These are phyloP conservation scores for Paramuricea clavata DNA, from an alignment of 92 coral and sea anemone species.

Conservation along the genomic window DNA sequence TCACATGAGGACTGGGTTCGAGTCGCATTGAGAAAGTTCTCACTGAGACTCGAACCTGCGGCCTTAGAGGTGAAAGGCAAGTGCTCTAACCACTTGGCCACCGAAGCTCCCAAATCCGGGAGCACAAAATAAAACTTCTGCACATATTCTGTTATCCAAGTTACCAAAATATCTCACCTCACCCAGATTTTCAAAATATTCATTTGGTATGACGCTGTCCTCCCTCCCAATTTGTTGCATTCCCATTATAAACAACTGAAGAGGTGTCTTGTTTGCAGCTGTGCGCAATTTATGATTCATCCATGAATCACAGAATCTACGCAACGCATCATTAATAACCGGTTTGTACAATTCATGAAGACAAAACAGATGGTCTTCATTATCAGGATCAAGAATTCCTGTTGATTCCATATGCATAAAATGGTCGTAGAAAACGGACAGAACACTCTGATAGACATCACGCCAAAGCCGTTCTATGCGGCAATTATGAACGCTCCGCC, in stretches of 20 bases:
- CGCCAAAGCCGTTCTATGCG: slow-evolving; percentile 60
- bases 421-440: slow-evolving; percentile 54
- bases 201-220: slow-evolving; percentile 53
- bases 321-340: slow-evolving; percentile 35
- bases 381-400: slow-evolving; percentile 32
- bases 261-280: slow-evolving; percentile 64
- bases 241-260: slow-evolving; percentile 75
- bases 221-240: slow-evolving; percentile 76
- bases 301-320: slow-evolving; percentile 51
- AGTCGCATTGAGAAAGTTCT: no score
- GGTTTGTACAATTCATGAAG: slow-evolving; percentile 53
- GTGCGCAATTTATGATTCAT: slow-evolving; percentile 65
- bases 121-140: not conserved
- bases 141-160: not conserved
- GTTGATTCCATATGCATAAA: slow-evolving; percentile 36
- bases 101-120: no score
- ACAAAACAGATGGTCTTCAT: slow-evolving; percentile 56
- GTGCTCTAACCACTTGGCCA: no score
- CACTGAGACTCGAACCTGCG: no score
- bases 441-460: slow-evolving; percentile 54
- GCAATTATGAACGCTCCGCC: slow-evolving; percentile 52
- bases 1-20: no score
- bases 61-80: no score
- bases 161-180: slow-evolving; percentile 44
- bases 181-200: slow-evolving; percentile 68